phyloP scores from a whole-genome alignment of 2,888 invertebrate genomes.

The Meganola albula region DNA sequence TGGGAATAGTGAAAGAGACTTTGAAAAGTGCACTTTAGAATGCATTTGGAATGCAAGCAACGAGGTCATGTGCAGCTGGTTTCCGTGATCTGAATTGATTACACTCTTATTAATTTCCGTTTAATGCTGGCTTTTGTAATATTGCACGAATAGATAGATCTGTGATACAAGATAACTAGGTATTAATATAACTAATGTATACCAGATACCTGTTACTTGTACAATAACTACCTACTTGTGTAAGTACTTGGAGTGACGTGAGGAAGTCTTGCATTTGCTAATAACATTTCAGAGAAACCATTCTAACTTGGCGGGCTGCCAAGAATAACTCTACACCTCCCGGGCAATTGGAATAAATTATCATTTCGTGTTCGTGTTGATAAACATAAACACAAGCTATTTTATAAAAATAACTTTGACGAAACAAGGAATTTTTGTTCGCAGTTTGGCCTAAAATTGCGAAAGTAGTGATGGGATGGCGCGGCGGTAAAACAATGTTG shows the following conservation, averaged over 20 bases:
- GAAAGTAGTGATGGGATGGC: no score
- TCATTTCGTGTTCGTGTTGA: slow-evolving; percentile 41
- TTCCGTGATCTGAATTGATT: slow-evolving; percentile 41
- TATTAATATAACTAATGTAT: no score
- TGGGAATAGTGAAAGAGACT: slow-evolving; percentile 45
- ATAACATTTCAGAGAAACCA: slow-evolving; percentile 51
- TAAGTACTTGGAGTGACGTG: slow-evolving; percentile 19
- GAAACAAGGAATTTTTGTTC: no score
- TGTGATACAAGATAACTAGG: no score
- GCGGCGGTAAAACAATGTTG: no score
- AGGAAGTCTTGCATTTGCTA: slow-evolving; percentile 45
- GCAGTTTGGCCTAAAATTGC: no score
- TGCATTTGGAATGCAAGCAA: slow-evolving; percentile 43
- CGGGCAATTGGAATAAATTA: slow-evolving; percentile 44
- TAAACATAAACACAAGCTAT: slow-evolving; percentile 33
- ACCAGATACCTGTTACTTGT: no score
- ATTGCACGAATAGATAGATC: no score
- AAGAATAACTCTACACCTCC: slow-evolving; percentile 45
- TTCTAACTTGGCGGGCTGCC: slow-evolving; percentile 49
- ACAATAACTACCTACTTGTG: no score
- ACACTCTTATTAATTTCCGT: slow-evolving; percentile 37
- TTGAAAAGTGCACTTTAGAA: slow-evolving; percentile 48
- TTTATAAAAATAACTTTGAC: no score
- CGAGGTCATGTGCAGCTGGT: slow-evolving; percentile 41
- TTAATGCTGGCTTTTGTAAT: slow-evolving; percentile 41